phyloP scores from a whole-genome alignment of 2,797 vertebrate genomes.

The Phyllotis vaccarum region DNA sequence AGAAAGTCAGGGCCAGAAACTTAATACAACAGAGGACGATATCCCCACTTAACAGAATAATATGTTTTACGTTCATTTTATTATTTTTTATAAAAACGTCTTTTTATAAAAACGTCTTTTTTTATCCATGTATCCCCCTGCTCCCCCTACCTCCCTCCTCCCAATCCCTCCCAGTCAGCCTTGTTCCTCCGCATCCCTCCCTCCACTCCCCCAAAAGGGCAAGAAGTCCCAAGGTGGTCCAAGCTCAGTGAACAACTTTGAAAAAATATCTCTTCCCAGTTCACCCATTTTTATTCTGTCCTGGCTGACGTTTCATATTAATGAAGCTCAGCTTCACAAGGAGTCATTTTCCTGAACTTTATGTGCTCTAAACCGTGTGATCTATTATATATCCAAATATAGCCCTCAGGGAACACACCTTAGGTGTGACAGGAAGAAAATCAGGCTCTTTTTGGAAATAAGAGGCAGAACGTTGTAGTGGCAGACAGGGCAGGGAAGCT shows the following conservation, averaged over 20 bases:
- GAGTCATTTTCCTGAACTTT: background rate
- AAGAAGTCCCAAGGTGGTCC: too few species aligned
- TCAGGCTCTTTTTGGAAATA: background rate
- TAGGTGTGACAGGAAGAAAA: background rate
- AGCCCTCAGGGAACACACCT: background rate
- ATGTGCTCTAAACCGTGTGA: background rate
- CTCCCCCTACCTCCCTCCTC: too few species aligned
- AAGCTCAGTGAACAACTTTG: constrained; percentile 37
- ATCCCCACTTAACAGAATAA: background rate
- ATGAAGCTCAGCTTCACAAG: background rate
- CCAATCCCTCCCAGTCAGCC: too few species aligned
- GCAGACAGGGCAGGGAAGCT: background rate
- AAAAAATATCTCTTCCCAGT: constrained; percentile 7
- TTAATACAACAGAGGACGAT: too few species aligned
- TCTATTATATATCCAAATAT: background rate
- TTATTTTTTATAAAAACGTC: too few species aligned
- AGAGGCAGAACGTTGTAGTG: background rate
- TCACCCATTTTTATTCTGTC: background rate
- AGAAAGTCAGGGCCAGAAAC: too few species aligned
- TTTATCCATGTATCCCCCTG: too few species aligned
- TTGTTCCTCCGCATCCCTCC: too few species aligned
- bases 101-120: too few species aligned
- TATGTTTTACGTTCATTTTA: too few species aligned
- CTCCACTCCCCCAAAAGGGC: too few species aligned
- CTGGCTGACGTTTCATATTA: background rate